Evolutionary conservation across 2,797 vertebrate genomes (phyloP).

Genomic region (Steatocranus sp.): DNA sequence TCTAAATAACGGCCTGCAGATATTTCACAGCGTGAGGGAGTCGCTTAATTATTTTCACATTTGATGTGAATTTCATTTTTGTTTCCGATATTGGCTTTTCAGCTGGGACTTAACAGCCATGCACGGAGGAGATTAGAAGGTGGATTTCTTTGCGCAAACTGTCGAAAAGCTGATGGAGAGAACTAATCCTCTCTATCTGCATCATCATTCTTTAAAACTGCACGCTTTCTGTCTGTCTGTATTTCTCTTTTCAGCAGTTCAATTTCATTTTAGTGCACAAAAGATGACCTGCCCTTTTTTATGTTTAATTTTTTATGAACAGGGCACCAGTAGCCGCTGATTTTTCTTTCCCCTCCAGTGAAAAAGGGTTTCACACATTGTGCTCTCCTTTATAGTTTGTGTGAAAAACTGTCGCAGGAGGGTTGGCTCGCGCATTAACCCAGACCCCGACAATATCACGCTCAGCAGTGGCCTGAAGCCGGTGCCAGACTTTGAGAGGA

Average conservation of each 20-base stretch:
- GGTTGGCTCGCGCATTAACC: conserved; percentile 25
- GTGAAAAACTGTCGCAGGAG: conserved; percentile 19
- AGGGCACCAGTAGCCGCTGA: background rate
- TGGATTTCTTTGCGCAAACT: conserved; percentile 10
- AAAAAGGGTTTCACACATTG: conserved; percentile 11
- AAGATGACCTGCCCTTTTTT: background rate
- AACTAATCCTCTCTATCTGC: conserved; percentile 13
- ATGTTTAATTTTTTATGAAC: background rate
- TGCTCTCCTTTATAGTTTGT: background rate
- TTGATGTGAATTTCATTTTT: background rate
- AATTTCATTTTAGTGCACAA: background rate
- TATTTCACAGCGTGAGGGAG: background rate
- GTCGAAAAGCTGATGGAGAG: background rate
- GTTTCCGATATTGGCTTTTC: background rate
- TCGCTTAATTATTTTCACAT: background rate
- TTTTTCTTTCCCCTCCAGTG: background rate
- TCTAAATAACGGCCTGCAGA: background rate
- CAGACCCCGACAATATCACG: background rate
- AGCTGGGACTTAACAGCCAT: background rate
- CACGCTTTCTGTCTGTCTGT: background rate
- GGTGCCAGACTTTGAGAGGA: conserved; percentile 12
- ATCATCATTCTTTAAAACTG: background rate
- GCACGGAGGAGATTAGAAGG: conserved; percentile 9
- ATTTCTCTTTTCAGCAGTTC: background rate
- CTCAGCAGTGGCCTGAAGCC: conserved; percentile 9